A percentile compares a stretch with the other conserved stretches of the same genome.
phyloP scores from a whole-genome alignment of 2,888 invertebrate genomes.

The Andrena chrysosceles region DNA sequence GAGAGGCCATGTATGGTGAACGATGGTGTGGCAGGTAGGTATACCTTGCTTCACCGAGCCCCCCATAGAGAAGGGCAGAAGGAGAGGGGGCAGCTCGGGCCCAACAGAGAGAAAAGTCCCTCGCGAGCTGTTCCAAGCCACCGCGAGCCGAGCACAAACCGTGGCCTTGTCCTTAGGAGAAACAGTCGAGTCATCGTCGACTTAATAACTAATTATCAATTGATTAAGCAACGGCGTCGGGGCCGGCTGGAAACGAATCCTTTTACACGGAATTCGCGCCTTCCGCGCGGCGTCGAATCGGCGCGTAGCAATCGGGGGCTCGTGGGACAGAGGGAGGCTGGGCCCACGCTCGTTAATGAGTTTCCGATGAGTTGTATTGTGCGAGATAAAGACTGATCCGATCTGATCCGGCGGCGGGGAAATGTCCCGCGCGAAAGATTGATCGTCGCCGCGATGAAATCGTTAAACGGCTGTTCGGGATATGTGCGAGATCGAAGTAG shows the following conservation, averaged over 20 bases:
- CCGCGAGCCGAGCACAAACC: constrained; percentile 52
- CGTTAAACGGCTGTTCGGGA: constrained; percentile 50
- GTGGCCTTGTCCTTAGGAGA: constrained; percentile 59
- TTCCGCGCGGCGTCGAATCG: constrained; percentile 4
- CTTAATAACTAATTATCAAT: constrained; percentile 78
- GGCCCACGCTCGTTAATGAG: constrained; percentile 49
- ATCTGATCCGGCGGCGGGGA: constrained; percentile 39
- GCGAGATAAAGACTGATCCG: constrained; percentile 50
- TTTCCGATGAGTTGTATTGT: constrained; percentile 62
- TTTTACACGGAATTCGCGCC: constrained; percentile 49
- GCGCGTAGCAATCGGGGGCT: neutral
- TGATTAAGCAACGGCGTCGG: constrained; percentile 65
- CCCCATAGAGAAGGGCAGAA: constrained; percentile 61
- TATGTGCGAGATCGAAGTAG: constrained; percentile 16
- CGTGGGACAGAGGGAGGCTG: neutral
- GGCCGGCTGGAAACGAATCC: constrained; percentile 19
- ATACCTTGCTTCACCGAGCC: constrained; percentile 55
- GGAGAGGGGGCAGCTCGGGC: neutral
- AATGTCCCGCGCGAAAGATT: constrained; percentile 48
- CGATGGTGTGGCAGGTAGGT: constrained; percentile 69
- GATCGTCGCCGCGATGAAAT: constrained; percentile 51
- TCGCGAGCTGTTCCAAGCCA: neutral
- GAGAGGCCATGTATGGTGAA: constrained; percentile 72
- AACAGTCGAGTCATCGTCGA: constrained; percentile 71
- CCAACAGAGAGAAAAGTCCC: constrained; percentile 18